Base-by-base conservation (phyloP, 2,797 vertebrate species). In the Sebastes aleutianus region DNA sequence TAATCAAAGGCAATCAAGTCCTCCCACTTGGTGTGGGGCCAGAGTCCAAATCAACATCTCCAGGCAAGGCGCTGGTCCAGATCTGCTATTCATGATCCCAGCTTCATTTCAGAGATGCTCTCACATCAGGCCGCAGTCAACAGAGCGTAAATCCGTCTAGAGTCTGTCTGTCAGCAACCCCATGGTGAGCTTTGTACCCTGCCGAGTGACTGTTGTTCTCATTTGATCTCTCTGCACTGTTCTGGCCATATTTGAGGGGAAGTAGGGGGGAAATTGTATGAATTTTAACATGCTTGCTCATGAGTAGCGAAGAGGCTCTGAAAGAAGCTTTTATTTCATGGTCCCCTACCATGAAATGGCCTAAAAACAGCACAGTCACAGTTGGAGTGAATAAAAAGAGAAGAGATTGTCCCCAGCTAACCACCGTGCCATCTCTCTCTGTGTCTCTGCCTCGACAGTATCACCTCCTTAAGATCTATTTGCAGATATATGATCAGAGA, bases 1-100 rank as follows among this genome's bases (percentile, higher is more conserved):
- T 85, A 89, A 91, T 85, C 67, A 74, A 88, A 89, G 89, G 85
- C 81, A 88, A 91, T 89, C 89, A 82, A 87, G 82, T 85, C 70
- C 71, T 87, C 83, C 82, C 76, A 64, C 80, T 88, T 87, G 79
- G 85, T 89, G 79, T 29, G 24, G 12, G 39, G 76, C 85, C 88
- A 83, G 74, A 81, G 39, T 70, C 76, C 78, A 81, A 79, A 91
- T 91, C 90, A 87, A 87, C 71, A 79, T 87, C 78, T 88, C 80
- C 11, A n/a, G 54, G 71, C 86, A 67, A 67, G 88, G 85, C 78
- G 20, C 12, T 4, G 56, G 54, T 88, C 89, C 89, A 91, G 87
- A 76, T 82, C 66, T 68, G 64, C 77, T 79, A 75, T 79, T 86
- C 85, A 66, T 85, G 84, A 84, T 86, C 64, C 62, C 53, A 20